Conservation (phyloP, 2,888 invertebrate genomes). For the Brachyptera risi region DNA sequence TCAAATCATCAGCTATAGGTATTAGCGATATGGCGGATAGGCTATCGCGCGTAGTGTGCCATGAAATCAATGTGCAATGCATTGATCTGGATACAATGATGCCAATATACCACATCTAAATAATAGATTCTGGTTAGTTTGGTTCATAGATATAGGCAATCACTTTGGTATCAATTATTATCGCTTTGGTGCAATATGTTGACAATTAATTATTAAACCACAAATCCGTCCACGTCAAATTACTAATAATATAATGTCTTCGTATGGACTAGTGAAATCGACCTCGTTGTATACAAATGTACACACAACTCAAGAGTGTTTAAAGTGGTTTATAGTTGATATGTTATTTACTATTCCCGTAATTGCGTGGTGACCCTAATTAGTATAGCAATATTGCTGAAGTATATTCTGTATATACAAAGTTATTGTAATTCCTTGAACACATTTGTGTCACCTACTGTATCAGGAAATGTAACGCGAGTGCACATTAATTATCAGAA, state of each 20-base stretch:
- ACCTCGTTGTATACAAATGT: too few species aligned
- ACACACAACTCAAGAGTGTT: too few species aligned
- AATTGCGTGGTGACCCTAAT: too few species aligned
- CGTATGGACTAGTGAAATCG: too few species aligned
- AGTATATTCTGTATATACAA: too few species aligned
- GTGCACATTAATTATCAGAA: too few species aligned
- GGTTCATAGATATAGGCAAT: not conserved
- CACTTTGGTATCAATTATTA: slow-evolving; percentile 16
- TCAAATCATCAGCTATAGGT: not conserved
- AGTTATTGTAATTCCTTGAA: too few species aligned
- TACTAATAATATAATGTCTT: not conserved
- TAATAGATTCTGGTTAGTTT: slow-evolving; percentile 4
- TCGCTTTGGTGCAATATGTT: not conserved
- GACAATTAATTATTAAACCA: slow-evolving; percentile 8
- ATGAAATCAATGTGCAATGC: slow-evolving; percentile 12
- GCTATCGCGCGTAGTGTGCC: not conserved
- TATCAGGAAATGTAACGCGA: too few species aligned
- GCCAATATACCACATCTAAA: not conserved
- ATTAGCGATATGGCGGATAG: not conserved
- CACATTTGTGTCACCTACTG: too few species aligned
- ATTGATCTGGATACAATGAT: not conserved
- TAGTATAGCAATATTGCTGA: too few species aligned
- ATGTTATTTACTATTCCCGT: too few species aligned
- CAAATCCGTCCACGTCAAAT: slow-evolving; percentile 1
- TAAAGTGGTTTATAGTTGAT: too few species aligned